Base-by-base conservation (phyloP, 1,140 invertebrate genomes). In the Cydia strobilella region DNA sequence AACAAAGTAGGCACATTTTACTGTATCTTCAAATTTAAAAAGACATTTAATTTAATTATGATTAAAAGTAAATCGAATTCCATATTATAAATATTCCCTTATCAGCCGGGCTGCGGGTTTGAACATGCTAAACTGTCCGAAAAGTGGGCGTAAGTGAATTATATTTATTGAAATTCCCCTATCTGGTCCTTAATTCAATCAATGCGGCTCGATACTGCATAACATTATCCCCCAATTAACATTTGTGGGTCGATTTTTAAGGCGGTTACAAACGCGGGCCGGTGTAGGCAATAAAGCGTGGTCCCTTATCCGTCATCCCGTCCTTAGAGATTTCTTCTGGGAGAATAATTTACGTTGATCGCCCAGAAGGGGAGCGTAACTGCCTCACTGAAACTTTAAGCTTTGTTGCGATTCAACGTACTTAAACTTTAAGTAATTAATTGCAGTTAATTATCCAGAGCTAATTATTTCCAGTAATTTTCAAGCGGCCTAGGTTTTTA, bases 241-340 rank as follows among this genome's bases (percentile, higher is more conserved):
- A 91, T 91, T 88, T 81, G 78, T 78, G 78, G 84, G 85, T 84
- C 81, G 85, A 83, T 86, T 88, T 90, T 90, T 87, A 88, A 87
- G 81, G 80, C 82, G 82, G 87, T 84, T 85, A 83, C 80, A 84
- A 80, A 84, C 79, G 82, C 80, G 80, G 84, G 80, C 84, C 81
- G 88, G 87, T 89, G 86, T 82, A 80, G 83, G 88, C 86, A 89
- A 90, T 89, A 90, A 92, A 92, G 88, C 77, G 82, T 85, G 86
- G 88, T 90, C 89, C 89, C 88, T 90, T 90, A 90, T 90, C 89
- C 87, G 89, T 92, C 90, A 92, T 89, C 89, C 87, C 86, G 83
- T 84, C 90, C 90, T 90, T 88, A 78, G 90, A 92, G 90, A 91
- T 89, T 83, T 84, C 80, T 80, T 81, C 82, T 80, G 76, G 81